Evolutionary conservation across 2,888 invertebrate species (phyloP).

Genomic region (Mythimna ferrago): DNA sequence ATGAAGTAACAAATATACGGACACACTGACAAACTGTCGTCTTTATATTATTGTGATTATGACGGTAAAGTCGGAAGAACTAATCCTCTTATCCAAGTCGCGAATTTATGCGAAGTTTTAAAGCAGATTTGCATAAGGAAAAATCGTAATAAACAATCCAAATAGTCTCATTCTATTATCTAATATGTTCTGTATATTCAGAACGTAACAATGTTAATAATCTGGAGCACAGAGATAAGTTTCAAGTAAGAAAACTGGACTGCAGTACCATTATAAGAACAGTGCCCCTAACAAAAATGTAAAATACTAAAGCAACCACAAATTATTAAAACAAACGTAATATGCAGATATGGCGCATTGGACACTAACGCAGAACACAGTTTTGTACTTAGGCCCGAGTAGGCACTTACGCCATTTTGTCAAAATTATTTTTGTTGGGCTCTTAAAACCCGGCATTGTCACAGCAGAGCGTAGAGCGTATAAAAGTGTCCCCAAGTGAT

Average conservation of each 20-base stretch:
- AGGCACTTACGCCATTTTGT: constrained; percentile 45
- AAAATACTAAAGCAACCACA: constrained; percentile 20
- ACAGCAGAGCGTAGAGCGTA: constrained; percentile 72
- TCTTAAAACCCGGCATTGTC: constrained; percentile 67
- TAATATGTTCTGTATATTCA: neutral
- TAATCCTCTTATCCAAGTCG: too few species aligned
- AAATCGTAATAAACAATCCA: neutral
- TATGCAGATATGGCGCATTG: constrained; percentile 36
- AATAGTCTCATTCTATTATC: neutral
- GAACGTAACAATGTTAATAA: constrained; percentile 13
- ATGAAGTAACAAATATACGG: too few species aligned
- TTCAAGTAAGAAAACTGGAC: constrained; percentile 23
- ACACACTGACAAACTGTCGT: too few species aligned
- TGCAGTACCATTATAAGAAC: constrained; percentile 35
- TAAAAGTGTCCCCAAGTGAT: constrained; percentile 79
- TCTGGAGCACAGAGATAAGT: constrained; percentile 12
- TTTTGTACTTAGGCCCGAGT: constrained; percentile 64
- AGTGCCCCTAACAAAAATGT: constrained; percentile 31
- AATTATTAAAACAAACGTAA: constrained; percentile 28
- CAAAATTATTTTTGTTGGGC: constrained; percentile 61
- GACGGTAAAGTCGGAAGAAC: too few species aligned
- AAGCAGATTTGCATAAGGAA: neutral
- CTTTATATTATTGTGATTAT: too few species aligned
- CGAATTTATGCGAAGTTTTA: neutral
- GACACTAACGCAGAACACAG: constrained; percentile 59